Conservation (phyloP, 2,888 invertebrate genomes). For the Drepanosiphum platanoidis region DNA sequence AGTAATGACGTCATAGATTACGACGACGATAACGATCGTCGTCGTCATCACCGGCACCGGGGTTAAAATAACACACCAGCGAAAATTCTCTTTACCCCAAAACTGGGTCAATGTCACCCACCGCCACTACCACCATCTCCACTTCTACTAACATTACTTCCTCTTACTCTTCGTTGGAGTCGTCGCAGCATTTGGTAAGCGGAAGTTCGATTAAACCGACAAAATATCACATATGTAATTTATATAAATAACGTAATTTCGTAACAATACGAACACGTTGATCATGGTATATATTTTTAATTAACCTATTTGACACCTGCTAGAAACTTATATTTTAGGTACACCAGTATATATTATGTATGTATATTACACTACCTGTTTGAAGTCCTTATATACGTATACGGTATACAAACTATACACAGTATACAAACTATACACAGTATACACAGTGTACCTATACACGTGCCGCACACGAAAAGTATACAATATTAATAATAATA, state of each 20-base stretch:
- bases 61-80: conserved; percentile 32
- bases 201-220: conserved; percentile 46
- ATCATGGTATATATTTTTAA: neutral
- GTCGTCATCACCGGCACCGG: conserved; percentile 7
- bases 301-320: conserved; percentile 5
- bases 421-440: neutral
- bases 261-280: neutral
- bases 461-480: neutral
- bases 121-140: neutral
- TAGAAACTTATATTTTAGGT: neutral
- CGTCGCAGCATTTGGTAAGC: conserved; percentile 44
- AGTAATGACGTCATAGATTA: neutral
- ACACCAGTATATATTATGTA: too few species aligned
- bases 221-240: conserved; percentile 4
- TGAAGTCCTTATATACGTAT: neutral
- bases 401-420: neutral
- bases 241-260: neutral
- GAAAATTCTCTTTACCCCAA: conserved; percentile 6
- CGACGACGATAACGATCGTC: neutral
- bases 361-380: neutral
- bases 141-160: neutral
- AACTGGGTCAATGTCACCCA: conserved; percentile 55
- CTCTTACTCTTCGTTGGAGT: neutral
- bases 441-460: neutral
- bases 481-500: neutral